These are phyloP conservation scores for Elanus axillaris DNA, from an alignment of 2,113 vertebrate genomes.

Conservation along the genomic window DNA sequence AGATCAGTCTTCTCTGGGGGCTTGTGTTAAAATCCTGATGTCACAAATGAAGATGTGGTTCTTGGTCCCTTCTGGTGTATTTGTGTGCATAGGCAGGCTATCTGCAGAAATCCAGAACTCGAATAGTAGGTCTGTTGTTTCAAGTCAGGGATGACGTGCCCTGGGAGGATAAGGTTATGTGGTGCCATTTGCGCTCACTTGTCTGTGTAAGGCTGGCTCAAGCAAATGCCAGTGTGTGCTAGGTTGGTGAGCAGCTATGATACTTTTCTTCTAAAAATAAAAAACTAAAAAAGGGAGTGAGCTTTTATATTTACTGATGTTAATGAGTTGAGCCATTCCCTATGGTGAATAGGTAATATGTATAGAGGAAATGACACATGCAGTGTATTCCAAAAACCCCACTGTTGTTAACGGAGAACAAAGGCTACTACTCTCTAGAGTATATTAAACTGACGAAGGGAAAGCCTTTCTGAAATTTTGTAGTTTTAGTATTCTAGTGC, in stretches of 20 bases:
- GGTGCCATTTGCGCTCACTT: neutral
- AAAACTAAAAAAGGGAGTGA: neutral
- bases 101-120: neutral
- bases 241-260: neutral
- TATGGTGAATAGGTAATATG: neutral
- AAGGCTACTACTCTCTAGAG: conserved; percentile 37
- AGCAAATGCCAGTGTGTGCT: neutral
- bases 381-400: neutral
- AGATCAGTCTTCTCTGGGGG: neutral
- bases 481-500: conserved; percentile 35
- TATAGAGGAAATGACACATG: neutral
- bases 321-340: neutral
- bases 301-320: neutral
- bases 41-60: neutral
- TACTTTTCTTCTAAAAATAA: neutral
- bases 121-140: neutral
- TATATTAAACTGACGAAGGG: conserved; percentile 39
- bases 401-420: conserved; percentile 38
- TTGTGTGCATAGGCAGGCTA: neutral
- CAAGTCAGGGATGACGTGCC: neutral
- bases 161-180: neutral
- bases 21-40: neutral
- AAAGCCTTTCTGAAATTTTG: conserved; percentile 35
- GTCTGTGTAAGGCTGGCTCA: neutral
- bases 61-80: neutral